Percentiles rank a stretch among this genome's conserved stretches.
These are phyloP conservation scores for Melanogrammus aeglefinus DNA, from an alignment of 2,797 vertebrate genomes.

Conservation along the genomic window DNA sequence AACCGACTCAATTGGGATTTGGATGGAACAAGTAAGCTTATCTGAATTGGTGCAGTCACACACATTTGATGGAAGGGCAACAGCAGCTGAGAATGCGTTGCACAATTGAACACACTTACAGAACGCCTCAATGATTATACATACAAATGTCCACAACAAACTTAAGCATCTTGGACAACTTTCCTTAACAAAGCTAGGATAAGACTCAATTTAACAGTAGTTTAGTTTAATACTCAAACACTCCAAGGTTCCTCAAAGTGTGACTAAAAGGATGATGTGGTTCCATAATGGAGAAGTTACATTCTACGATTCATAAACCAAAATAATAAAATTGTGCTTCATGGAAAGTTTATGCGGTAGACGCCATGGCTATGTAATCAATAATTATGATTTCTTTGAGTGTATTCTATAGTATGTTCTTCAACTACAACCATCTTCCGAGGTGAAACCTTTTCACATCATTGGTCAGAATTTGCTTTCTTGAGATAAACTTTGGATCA, in stretches of 20 bases:
- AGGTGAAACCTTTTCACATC: background rate
- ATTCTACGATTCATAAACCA: background rate
- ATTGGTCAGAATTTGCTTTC: background rate
- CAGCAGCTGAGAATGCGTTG: conserved; percentile 9
- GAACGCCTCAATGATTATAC: background rate
- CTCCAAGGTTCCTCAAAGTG: background rate
- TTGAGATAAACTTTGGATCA: background rate
- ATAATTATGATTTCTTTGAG: conserved; percentile 5
- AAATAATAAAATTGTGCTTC: conserved; percentile 20
- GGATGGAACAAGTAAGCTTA: too few relatives aligned
- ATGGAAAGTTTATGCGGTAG: conserved; percentile 28
- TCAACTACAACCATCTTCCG: background rate
- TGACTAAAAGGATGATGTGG: background rate
- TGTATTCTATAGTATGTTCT: conserved; percentile 16
- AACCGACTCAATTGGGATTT: background rate
- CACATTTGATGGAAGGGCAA: conserved; percentile 15
- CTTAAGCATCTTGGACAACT: conserved; percentile 18
- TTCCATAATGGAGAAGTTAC: background rate
- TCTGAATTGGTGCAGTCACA: background rate
- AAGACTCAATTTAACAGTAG: conserved; percentile 21
- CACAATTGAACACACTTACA: conserved; percentile 12
- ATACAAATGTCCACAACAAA: conserved; percentile 4
- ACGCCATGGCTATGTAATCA: conserved; percentile 25
- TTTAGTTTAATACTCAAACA: conserved; percentile 34
- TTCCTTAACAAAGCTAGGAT: conserved; percentile 14